Evolutionary conservation across 2,888 invertebrate genomes (phyloP).

Genomic region (Andrena camellia): DNA sequence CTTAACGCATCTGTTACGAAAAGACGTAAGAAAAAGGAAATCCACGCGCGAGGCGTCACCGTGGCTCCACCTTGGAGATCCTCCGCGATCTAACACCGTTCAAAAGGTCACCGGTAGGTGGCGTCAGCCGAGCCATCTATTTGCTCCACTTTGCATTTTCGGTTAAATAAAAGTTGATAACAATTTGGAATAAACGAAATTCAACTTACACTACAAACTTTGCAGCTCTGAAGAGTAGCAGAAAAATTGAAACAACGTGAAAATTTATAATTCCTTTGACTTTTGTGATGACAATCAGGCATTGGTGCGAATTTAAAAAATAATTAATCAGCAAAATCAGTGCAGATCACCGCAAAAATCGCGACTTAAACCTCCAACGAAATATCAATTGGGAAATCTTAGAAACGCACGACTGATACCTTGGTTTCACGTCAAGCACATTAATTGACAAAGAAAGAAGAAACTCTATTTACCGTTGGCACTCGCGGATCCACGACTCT

Average conservation of each 20-base stretch:
- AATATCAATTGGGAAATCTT: background rate
- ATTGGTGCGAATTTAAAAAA: background rate
- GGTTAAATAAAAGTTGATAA: background rate
- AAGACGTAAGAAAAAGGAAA: slow-evolving; percentile 39
- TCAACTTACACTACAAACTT: background rate
- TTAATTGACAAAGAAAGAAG: background rate
- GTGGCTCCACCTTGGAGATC: slow-evolving; percentile 50
- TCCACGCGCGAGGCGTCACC: slow-evolving; percentile 1
- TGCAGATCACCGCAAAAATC: background rate
- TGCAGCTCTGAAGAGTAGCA: background rate
- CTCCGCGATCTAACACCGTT: slow-evolving; percentile 17
- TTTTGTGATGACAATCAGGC: too few species aligned
- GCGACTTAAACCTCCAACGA: background rate
- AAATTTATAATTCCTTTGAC: too few species aligned
- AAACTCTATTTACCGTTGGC: background rate
- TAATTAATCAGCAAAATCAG: background rate
- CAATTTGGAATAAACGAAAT: background rate
- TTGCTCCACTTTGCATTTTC: slow-evolving; percentile 1
- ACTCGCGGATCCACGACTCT: background rate
- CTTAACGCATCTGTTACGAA: slow-evolving; percentile 40
- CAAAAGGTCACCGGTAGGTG: slow-evolving; percentile 37
- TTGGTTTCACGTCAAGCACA: background rate
- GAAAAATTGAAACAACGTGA: background rate
- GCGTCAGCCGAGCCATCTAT: slow-evolving; percentile 7
- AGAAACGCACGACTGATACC: background rate